Percentiles rank a stretch among this genome's conserved stretches.
phyloP scores from a whole-genome alignment of 1,140 invertebrate genomes.

The Panagrolaimus sp. region DNA sequence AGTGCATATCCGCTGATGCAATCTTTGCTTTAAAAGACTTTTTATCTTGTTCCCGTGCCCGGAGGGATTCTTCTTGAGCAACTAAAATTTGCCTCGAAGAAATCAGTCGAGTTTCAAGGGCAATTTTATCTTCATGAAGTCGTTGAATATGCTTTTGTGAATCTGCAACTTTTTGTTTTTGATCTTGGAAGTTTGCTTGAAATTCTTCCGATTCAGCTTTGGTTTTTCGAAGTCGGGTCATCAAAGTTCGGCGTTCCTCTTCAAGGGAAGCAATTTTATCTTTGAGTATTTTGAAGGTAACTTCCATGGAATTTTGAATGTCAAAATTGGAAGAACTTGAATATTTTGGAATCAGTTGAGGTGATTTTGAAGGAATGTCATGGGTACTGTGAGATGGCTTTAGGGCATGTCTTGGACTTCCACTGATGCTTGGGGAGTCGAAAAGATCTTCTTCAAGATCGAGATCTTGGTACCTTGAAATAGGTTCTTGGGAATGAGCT shows the following conservation, averaged over 20 bases:
- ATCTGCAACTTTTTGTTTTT: neutral
- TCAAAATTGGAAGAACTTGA: neutral
- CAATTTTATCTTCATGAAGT: neutral
- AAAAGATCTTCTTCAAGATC: neutral
- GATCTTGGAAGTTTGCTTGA: neutral
- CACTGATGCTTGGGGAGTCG: neutral
- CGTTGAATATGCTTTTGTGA: neutral
- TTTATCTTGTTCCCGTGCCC: slow-evolving; percentile 24
- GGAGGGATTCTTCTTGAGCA: slow-evolving; percentile 29
- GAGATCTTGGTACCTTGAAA: neutral
- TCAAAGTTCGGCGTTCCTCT: neutral
- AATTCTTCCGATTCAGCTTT: neutral
- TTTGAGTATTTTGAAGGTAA: slow-evolving; percentile 5
- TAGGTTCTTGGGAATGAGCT: neutral
- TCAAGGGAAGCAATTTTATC: neutral
- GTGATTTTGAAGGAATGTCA: neutral
- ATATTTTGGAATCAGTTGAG: neutral
- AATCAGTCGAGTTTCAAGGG: slow-evolving; percentile 14
- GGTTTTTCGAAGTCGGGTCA: neutral
- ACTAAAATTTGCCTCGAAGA: slow-evolving; percentile 25
- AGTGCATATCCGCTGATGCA: slow-evolving; percentile 26
- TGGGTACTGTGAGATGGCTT: neutral
- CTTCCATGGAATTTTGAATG: slow-evolving; percentile 10
- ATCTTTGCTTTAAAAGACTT: slow-evolving; percentile 27
- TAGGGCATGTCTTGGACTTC: too few relatives aligned